These are phyloP conservation scores for Heliconius sara DNA, from an alignment of 2,888 invertebrate genomes.

Conservation along the genomic window DNA sequence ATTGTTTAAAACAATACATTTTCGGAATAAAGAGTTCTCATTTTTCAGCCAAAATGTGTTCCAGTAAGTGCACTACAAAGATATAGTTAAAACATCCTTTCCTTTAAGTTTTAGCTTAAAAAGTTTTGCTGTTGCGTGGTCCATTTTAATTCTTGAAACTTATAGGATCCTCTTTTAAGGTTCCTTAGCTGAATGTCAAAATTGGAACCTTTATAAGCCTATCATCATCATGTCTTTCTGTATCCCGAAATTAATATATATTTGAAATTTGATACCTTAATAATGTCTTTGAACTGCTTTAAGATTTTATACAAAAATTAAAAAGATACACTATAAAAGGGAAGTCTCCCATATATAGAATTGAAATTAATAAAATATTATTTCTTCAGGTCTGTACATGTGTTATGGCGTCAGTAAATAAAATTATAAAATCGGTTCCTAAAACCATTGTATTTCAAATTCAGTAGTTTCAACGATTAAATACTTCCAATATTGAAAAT, in stretches of 20 bases:
- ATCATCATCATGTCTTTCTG: background rate
- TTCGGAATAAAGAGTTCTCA: constrained; percentile 44
- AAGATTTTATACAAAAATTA: background rate
- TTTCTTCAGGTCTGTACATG: background rate
- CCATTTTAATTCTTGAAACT: constrained; percentile 30
- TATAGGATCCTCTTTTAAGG: background rate
- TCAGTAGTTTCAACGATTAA: no score
- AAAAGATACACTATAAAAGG: no score
- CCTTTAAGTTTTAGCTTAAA: constrained; percentile 34
- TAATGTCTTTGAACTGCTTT: background rate
- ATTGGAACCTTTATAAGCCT: background rate
- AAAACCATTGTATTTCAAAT: no score
- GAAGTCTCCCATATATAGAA: background rate
- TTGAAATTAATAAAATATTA: background rate
- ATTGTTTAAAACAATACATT: constrained; percentile 45
- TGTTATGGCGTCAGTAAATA: background rate
- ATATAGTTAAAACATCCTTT: constrained; percentile 45
- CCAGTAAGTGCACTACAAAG: constrained; percentile 45
- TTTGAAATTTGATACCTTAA: background rate
- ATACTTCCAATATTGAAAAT: no score
- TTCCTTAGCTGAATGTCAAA: background rate
- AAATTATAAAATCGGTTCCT: no score
- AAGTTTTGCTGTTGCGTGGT: constrained; percentile 39
- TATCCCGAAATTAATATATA: background rate
- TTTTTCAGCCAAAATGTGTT: constrained; percentile 48